These are phyloP conservation scores for Ptycholaimellus sp. DNA, from an alignment of 2,888 invertebrate genomes.

Conservation along the genomic window DNA sequence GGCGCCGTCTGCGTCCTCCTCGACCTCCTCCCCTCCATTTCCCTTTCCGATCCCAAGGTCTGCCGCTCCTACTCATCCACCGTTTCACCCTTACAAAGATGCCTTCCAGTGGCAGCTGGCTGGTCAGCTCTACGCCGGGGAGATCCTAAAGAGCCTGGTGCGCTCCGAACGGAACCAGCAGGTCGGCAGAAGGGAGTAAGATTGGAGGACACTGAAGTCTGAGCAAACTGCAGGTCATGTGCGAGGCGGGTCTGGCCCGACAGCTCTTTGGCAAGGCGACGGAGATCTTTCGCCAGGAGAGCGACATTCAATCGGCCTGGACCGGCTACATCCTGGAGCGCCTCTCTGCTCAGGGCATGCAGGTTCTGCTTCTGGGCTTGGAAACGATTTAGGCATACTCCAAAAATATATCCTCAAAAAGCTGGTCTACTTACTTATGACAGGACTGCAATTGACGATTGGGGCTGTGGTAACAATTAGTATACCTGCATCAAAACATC, in stretches of 20 bases:
- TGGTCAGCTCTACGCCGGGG: slow-evolving; percentile 38
- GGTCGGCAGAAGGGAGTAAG: too few species aligned
- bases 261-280: slow-evolving; percentile 4
- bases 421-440: too few species aligned
- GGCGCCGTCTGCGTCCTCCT: slow-evolving; percentile 64
- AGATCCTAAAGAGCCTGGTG: slow-evolving; percentile 54
- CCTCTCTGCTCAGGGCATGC: slow-evolving; percentile 71
- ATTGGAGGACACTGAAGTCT: too few species aligned
- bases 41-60: slow-evolving; percentile 2
- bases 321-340: slow-evolving; percentile 79
- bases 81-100: background rate
- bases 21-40: slow-evolving; percentile 54
- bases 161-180: slow-evolving; percentile 84
- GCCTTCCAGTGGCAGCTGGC: slow-evolving; percentile 14
- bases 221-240: too few species aligned
- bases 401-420: too few species aligned
- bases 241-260: slow-evolving; percentile 55
- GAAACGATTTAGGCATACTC: too few species aligned
- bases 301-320: slow-evolving; percentile 57
- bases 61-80: background rate
- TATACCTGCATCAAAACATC: background rate
- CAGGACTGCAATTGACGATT: too few species aligned
- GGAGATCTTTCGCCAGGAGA: background rate
- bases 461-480: background rate
- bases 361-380: slow-evolving; percentile 60